phyloP scores from a whole-genome alignment of 2,888 invertebrate genomes.

The Lacanobia wlatinum region DNA sequence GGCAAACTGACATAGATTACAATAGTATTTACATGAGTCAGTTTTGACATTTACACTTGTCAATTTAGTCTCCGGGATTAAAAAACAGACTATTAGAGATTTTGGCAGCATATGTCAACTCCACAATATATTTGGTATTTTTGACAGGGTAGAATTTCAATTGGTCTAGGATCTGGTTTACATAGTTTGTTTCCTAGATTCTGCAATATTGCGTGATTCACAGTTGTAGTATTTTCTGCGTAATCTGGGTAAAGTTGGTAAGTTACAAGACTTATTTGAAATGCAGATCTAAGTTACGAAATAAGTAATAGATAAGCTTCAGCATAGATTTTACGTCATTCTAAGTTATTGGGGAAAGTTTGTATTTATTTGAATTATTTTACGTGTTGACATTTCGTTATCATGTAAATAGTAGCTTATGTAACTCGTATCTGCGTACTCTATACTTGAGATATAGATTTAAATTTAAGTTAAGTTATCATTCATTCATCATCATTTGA shows the following conservation, averaged over 20 bases:
- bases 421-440: no score
- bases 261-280: constrained; percentile 38
- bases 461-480: no score
- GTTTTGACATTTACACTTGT: no score
- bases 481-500: background rate
- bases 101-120: no score
- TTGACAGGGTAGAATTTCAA: background rate
- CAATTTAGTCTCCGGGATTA: no score
- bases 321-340: constrained; percentile 13
- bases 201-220: constrained; percentile 52
- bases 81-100: no score
- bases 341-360: constrained; percentile 4
- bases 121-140: no score
- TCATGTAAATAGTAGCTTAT: background rate
- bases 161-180: constrained; percentile 12
- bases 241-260: constrained; percentile 39
- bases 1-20: no score
- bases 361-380: background rate
- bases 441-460: no score
- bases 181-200: constrained; percentile 37
- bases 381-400: background rate
- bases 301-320: constrained; percentile 4
- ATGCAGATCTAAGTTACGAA: constrained; percentile 37
- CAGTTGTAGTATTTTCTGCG: constrained; percentile 38
- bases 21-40: no score